Base-by-base conservation (phyloP, 2,797 vertebrate genomes). In the Mycteria americana region DNA sequence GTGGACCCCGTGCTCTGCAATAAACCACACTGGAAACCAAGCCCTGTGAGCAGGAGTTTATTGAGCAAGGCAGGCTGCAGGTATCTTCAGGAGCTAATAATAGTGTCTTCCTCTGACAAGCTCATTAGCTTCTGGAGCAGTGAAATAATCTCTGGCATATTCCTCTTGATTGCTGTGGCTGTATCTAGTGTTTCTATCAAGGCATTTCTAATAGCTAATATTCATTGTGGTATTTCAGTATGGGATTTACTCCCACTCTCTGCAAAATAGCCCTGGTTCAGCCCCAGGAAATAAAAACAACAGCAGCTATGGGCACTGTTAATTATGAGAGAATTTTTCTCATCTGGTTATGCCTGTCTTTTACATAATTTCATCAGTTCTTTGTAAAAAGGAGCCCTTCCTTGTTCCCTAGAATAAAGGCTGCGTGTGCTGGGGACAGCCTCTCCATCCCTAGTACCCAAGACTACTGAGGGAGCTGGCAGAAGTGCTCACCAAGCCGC, bases 101-200 rank as follows among this genome's bases (percentile, higher is more conserved):
- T 57, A 88, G 53, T 65, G 72, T 48, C 53, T 91, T 92, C 68
- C 78, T 91, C 95, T 83, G 80, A 80, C 48, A 50, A 79, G 53
- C 62, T 92, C 82, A 68, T 88, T 92, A 94, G 75, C 64, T 93
- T 73, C 67, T 83, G 75, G 27, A 92, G 18, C 80, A 91, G 83
- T 67, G 69, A 96, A 95, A 86, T 95, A 11, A 76, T 89, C 91
- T 89, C 92, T 96, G 84, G 68, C 51, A 60, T 83, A 89, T 79
- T 84, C 87, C 64, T 85, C 65, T 85, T 85, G 46, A 69, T 94
- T 91, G 62, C 78, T 92, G 79, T 89, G 91, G 69, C 85, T 92
- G 35, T 92, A 95, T 85, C 78, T 91, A 88, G 64, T 68, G 37
- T 78, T 93, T 94, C 92, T 88, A 72, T 88, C 37, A 43, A 84